Percentiles rank a stretch among this genome's conserved stretches.
phyloP scores from a whole-genome alignment of 2,888 invertebrate species.

The Melitaea athalia region DNA sequence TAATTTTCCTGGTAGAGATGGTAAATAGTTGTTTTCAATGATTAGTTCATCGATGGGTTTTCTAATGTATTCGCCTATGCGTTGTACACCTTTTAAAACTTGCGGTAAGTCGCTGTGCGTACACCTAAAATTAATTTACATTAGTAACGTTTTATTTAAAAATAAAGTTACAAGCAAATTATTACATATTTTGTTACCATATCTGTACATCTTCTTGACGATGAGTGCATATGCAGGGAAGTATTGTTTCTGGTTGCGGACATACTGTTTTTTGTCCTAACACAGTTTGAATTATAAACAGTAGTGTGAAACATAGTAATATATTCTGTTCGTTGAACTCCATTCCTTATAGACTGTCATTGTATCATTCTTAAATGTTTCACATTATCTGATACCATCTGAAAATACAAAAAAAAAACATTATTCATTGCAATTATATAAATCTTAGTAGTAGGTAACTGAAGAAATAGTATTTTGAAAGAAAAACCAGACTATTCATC shows the following conservation, averaged over 20 bases:
- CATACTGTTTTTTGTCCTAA: conserved; percentile 75
- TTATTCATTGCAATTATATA: no score
- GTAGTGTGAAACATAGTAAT: conserved; percentile 61
- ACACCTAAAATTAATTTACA: conserved; percentile 83
- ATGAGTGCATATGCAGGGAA: conserved; percentile 91
- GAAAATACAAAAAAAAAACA: conserved; percentile 16
- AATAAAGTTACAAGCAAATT: not conserved
- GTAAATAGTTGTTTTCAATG: conserved; percentile 92
- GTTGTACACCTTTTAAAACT: conserved; percentile 88
- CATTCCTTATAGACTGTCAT: conserved; percentile 74
- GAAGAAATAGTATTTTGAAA: no score
- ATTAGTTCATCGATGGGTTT: conserved; percentile 92
- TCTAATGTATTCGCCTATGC: conserved; percentile 85
- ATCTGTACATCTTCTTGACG: conserved; percentile 91
- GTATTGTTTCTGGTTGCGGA: conserved; percentile 88
- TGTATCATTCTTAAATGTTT: conserved; percentile 58
- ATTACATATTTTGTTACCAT: conserved; percentile 82
- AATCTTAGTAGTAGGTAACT: no score
- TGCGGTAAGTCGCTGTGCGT: conserved; percentile 93
- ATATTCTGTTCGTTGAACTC: conserved; percentile 60
- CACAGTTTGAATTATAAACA: conserved; percentile 49
- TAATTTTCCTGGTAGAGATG: conserved; percentile 91
- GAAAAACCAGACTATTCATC: no score
- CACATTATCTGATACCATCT: conserved; percentile 18
- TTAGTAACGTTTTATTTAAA: not conserved